Base-by-base conservation (phyloP, 2,888 invertebrate species). In the Parnassius glacialis region DNA sequence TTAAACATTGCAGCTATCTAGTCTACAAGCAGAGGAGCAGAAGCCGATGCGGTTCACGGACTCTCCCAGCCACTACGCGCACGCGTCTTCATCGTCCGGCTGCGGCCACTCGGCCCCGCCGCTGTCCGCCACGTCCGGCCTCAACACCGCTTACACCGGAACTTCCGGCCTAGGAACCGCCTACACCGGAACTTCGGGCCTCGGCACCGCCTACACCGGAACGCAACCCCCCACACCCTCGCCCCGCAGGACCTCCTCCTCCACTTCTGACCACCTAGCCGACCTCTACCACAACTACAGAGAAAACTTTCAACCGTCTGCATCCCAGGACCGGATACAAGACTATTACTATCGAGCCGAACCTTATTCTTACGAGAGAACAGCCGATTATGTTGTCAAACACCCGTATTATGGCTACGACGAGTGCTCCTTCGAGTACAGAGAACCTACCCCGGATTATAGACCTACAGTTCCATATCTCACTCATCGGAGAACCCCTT, bases 401-500 rank as follows among this genome's bases (percentile, higher is more conserved):
- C 89, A 89, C 25, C 88, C 89, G 0, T 86, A 84, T 65, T 86
- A 83, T 67, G 87, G 84, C 0, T 88, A 89, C 76, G 90, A 90
- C 53, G 89, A 90, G 51, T 83, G 84, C 68, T 80, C 85, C 0
- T 87, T 81, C 70, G 90, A 90, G 2, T 88, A 81, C 59, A 72
- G 87, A 10, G 90, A 90, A 54, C 81, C 88, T 0, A 74, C 87
- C 0, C 81, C 86, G 0, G 90, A 90, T 25, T 89, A 85, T 66
- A 65, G 87, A 60, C 84, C 82, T 0, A 65, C 80, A 3, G 71
- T 78, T 0, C 83, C 81, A 10, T 92, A 88, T 71, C 81, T 86
- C 45, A 83, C 92, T 0, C 97, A 97, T 81, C 93, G 95, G 70
- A 93, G 97, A 62, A 96, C 96, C 0, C 94, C 96, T 0, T 96